Percentiles rank a stretch among this genome's conserved stretches.
phyloP scores from a whole-genome alignment of 1,140 invertebrate species.

The Micrasema longulum region DNA sequence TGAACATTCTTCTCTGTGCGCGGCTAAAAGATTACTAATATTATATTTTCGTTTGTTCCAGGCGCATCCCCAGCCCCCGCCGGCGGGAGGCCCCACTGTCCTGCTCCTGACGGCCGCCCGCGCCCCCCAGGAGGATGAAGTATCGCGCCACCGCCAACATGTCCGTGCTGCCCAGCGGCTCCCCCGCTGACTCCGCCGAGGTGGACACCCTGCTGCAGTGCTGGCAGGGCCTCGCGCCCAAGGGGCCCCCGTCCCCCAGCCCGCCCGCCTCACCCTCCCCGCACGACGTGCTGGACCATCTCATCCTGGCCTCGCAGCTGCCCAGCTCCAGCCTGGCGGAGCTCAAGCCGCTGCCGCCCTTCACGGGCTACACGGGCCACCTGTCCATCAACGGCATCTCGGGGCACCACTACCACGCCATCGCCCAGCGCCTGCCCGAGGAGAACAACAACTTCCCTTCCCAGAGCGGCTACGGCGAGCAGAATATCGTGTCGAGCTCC shows the following conservation, averaged over 20 bases:
- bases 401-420: conserved; percentile 87
- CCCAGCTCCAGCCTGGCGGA: conserved; percentile 77
- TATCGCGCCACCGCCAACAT: conserved; percentile 62
- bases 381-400: conserved; percentile 86
- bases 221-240: conserved; percentile 66
- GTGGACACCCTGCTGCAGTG: conserved; percentile 69
- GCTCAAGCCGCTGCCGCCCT: conserved; percentile 87
- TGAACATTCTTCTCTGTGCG: no score
- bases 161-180: conserved; percentile 44
- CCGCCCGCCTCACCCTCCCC: conserved; percentile 59
- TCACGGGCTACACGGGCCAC: conserved; percentile 86
- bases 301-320: conserved; percentile 71
- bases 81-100: background rate
- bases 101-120: conserved; percentile 15
- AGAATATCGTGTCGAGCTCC: conserved; percentile 76
- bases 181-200: conserved; percentile 55
- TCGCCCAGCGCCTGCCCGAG: conserved; percentile 76
- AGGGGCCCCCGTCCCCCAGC: conserved; percentile 43
- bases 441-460: conserved; percentile 77
- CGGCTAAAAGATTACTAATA: no score
- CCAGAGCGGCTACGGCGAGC: conserved; percentile 71
- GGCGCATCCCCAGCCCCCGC: background rate
- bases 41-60: background rate
- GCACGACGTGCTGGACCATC: conserved; percentile 73
- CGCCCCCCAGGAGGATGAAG: conserved; percentile 59